Evolutionary conservation across 2,797 vertebrate genomes (phyloP), one percentile per base, ranked within the genome.

Genomic region (Galago senegalensis): DNA sequence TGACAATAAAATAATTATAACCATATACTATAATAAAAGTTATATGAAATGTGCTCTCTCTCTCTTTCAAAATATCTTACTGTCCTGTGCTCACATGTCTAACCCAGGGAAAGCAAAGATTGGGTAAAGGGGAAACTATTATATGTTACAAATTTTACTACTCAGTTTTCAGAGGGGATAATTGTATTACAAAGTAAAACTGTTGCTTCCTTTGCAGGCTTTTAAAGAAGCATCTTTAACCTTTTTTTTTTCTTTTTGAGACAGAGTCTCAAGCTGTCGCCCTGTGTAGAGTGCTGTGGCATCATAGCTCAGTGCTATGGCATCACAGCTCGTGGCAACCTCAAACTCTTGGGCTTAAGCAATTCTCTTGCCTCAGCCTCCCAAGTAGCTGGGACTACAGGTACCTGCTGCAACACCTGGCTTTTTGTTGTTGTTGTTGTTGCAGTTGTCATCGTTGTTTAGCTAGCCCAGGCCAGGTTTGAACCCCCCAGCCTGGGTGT

Each of bases 121-220:
- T 17, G 31, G 12, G 10, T 29, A 76, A 49, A 9, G 27, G 27
- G 43, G 73, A 17, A 80, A 5, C 65, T 31, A 69, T 6, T 34
- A 16, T 40, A 72, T 34, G 5, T 56, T 87, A 27, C 37, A 49
- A 80, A 84, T 88, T 91, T 95, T 40, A n/a, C 75, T 87, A 46
- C 12, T 91, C 25, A 21, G 12, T 81, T 95, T 96, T 92, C 77
- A 89, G 69, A 89, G 63, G 40, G 31, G 63, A 61, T 16, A 69
- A 9, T 63, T 87, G 67, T 18, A 80, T 58, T 40, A 73, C 76
- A 88, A 9, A 75, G 14, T 84, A 0, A 83, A 49, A 88, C 37
- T 2, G 4, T 20, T 79, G 18, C 6, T 96, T 82, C 73, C 2
- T 92, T 89, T 86, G n/a, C 60, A 34, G 83, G 77, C 1, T 75